Conservation (phyloP, 2,888 invertebrate genomes). For the Siphlonurus alternatus region DNA sequence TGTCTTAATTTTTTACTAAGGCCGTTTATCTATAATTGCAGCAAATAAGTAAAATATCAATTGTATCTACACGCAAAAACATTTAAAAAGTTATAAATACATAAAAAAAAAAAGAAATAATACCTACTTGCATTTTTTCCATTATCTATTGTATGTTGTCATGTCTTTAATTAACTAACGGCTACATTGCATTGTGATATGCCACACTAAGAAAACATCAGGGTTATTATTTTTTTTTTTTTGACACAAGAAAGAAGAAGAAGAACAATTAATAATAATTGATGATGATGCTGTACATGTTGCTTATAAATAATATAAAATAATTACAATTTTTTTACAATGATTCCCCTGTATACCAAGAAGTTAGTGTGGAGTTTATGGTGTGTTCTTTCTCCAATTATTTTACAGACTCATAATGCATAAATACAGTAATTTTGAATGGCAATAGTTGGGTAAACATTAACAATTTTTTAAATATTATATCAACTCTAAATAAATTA, state of each 20-base stretch:
- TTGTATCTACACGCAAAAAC: background rate
- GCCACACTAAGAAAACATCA: background rate
- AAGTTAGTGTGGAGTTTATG: background rate
- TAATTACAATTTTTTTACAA: background rate
- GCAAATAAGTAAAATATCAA: background rate
- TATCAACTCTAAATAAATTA: background rate
- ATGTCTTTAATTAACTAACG: background rate
- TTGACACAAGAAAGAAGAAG: background rate
- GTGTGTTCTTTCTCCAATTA: background rate
- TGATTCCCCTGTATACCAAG: background rate
- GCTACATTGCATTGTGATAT: background rate
- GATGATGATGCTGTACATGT: background rate
- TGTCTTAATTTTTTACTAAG: too few relatives aligned
- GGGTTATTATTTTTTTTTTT: background rate
- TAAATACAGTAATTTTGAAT: background rate
- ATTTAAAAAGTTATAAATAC: background rate
- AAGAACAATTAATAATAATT: background rate
- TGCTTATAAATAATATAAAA: background rate
- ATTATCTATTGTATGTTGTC: background rate
- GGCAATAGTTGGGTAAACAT: background rate
- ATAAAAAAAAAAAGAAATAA: background rate
- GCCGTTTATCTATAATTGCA: background rate
- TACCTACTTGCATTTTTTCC: background rate
- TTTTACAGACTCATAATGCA: background rate
- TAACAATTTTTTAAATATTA: background rate